Conservation (phyloP, 2,888 invertebrate species). For the Eristalis intricaria region DNA sequence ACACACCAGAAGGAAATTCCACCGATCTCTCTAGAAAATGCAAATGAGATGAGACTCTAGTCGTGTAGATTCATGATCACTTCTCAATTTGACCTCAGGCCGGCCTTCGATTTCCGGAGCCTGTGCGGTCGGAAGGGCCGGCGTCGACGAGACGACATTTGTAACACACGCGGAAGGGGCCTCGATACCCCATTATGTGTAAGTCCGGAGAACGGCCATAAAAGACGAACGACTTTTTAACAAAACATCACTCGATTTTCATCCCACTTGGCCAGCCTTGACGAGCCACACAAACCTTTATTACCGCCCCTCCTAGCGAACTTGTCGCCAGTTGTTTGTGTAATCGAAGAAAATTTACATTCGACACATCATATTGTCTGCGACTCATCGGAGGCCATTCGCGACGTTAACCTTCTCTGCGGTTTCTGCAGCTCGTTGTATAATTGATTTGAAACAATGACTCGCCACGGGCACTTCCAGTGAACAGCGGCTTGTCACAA, state of each 20-base stretch:
- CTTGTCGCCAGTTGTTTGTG: not conserved
- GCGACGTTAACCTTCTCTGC: not conserved
- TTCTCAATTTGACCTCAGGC: not conserved
- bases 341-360: not conserved
- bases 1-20: not conserved
- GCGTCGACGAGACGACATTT: not conserved
- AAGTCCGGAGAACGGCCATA: not conserved
- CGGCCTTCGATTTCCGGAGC: not conserved
- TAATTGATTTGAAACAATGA: conserved; percentile 9
- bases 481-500: not conserved
- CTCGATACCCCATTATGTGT: not conserved
- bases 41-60: not conserved
- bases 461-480: not conserved
- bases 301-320: not conserved
- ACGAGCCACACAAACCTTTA: not conserved
- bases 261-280: not conserved
- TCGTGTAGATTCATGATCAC: not conserved
- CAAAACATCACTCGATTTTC: not conserved
- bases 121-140: not conserved
- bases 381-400: not conserved
- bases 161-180: not conserved
- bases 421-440: not conserved
- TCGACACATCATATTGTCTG: not conserved
- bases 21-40: not conserved
- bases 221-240: not conserved